phyloP scores from a whole-genome alignment of 2,113 vertebrate species.

The Todiramphus chloris region DNA sequence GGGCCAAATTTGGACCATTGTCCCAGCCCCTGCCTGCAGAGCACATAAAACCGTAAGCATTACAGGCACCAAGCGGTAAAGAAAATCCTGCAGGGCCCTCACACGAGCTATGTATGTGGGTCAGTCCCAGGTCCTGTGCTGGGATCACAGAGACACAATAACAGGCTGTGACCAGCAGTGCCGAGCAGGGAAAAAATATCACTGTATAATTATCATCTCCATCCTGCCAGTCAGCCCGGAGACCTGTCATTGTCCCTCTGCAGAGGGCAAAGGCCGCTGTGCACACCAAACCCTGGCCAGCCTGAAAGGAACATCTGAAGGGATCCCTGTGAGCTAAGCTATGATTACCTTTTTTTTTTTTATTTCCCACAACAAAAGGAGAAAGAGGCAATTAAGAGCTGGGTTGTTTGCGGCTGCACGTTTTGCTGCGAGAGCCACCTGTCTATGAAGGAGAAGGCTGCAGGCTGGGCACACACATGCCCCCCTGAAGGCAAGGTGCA shows the following conservation, averaged over 20 bases:
- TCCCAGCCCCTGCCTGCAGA: not conserved
- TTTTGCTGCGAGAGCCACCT: not conserved
- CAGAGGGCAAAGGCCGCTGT: constrained; percentile 13
- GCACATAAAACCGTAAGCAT: not conserved
- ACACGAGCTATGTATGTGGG: rapidly evolving
- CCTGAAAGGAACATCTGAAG: constrained; percentile 46
- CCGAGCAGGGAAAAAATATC: constrained; percentile 65
- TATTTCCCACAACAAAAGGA: not conserved
- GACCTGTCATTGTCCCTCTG: constrained; percentile 71
- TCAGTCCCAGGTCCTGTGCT: not conserved
- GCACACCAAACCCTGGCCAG: not conserved
- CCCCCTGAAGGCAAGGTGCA: rapidly evolving
- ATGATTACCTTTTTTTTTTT: constrained; percentile 26
- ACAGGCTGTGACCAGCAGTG: constrained; percentile 16
- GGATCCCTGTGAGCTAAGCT: constrained; percentile 52
- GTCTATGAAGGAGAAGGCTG: not conserved
- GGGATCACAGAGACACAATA: not conserved
- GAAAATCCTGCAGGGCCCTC: not conserved
- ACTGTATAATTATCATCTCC: constrained; percentile 68
- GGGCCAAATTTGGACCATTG: rapidly evolving
- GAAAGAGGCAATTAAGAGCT: constrained; percentile 50
- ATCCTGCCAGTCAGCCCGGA: constrained; percentile 47
- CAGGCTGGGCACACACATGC: not conserved
- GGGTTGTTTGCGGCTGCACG: not conserved
- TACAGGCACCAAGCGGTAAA: rapidly evolving